Conservation (phyloP, 2,888 invertebrate genomes). For the Oligia fasciuncula region DNA sequence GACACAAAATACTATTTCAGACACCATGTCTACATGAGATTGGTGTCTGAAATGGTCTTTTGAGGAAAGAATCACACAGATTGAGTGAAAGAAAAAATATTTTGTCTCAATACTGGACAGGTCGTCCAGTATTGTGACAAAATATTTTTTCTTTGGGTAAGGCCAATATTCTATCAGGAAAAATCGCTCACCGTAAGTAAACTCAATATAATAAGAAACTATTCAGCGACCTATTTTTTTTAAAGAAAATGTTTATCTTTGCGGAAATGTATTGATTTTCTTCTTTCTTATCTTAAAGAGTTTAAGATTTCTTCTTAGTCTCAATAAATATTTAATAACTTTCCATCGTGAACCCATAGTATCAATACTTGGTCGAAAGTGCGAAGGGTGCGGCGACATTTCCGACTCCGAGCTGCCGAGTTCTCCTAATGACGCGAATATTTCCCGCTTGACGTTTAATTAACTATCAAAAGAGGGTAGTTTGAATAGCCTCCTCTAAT, state of each 20-base stretch:
- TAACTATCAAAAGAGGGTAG: constrained; percentile 84
- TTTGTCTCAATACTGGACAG: no score
- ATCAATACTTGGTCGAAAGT: constrained; percentile 64
- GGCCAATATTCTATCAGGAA: background rate
- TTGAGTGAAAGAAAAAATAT: no score
- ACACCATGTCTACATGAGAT: background rate
- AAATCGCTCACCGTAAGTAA: no score
- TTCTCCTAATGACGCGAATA: constrained; percentile 87
- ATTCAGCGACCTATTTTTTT: no score
- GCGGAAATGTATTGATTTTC: background rate
- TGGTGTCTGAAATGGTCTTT: background rate
- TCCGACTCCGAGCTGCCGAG: constrained; percentile 80
- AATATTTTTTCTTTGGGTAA: background rate
- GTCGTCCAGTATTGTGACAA: background rate
- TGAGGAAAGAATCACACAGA: background rate
- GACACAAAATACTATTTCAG: background rate
- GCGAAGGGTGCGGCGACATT: constrained; percentile 76
- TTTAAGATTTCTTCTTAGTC: background rate
- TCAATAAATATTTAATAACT: background rate
- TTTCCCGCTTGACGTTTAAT: constrained; percentile 87
- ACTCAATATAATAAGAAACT: no score
- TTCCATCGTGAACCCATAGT: constrained; percentile 67
- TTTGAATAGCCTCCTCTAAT: constrained; percentile 74
- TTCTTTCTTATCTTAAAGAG: background rate
- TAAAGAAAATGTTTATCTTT: background rate